A percentile compares a stretch with the other conserved stretches of the same genome.
These are phyloP conservation scores for Bos taurus DNA, from an alignment of 2,113 vertebrate genomes.

Conservation along the genomic window ARS-UCD2.0 NC_037336.1:91687001-91687500, in stretches of 20 bases:
- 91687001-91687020: background rate
- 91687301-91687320: background rate
- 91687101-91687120: background rate
- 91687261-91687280: background rate
- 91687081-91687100: background rate
- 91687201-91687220: background rate
- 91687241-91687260: background rate
- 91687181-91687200: background rate
- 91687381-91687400: background rate
- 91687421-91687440: background rate
- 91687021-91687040: background rate
- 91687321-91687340: background rate
- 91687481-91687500: background rate
- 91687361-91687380: background rate
- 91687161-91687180: background rate
- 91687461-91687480: background rate
- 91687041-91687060: accelerated
- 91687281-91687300: background rate
- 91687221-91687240: background rate
- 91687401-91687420: background rate
- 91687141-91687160: background rate
- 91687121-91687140: background rate
- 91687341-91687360: background rate
- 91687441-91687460: background rate
- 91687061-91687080: no score